Conservation (phyloP, 2,113 vertebrate species). For the Oreamnos americanus region DNA sequence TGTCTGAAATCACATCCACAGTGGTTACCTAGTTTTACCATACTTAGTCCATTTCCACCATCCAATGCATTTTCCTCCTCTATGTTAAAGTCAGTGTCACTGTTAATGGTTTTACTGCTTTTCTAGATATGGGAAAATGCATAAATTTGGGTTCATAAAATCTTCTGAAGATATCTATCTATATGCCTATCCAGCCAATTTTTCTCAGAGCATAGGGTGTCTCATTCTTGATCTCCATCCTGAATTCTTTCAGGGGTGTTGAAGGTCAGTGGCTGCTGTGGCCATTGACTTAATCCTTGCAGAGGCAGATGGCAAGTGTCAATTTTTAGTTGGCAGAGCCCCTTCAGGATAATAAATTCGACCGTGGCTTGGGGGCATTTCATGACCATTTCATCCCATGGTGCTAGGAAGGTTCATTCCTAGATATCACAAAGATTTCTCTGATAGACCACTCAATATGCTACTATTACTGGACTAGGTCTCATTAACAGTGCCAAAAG, state of each 20-base stretch:
- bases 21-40: not conserved
- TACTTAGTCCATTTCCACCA: accelerated
- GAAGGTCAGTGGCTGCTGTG: not conserved
- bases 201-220: not conserved
- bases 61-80: not conserved
- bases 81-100: not conserved
- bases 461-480: not conserved
- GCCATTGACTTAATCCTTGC: not conserved
- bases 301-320: not conserved
- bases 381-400: not conserved
- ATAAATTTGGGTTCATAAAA: not conserved
- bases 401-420: not conserved
- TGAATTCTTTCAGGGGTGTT: not conserved
- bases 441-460: not conserved
- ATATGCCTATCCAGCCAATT: not conserved
- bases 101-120: not conserved
- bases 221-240: not conserved
- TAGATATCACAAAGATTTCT: not conserved
- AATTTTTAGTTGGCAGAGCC: not conserved
- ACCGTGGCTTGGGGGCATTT: not conserved
- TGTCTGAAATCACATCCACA: not conserved
- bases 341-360: not conserved
- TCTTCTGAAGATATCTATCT: not conserved
- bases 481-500: not conserved
- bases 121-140: not conserved